Evolutionary conservation across 1,140 invertebrate species (phyloP).

Genomic region (Oryctes rhinoceros): DNA sequence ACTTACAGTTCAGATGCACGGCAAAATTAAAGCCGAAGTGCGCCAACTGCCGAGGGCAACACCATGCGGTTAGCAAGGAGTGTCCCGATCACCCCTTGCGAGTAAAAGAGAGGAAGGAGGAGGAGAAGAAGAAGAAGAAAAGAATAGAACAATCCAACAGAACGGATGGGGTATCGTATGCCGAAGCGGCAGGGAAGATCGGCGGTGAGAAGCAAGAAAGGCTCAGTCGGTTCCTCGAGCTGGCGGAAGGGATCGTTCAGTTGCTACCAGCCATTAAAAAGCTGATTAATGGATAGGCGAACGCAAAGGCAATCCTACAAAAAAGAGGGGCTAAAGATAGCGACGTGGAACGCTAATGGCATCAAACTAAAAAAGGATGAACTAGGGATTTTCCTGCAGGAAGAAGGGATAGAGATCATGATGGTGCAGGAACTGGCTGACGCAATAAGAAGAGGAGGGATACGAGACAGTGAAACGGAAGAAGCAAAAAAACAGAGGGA

Average conservation of each 20-base stretch:
- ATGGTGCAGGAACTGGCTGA: slow-evolving; percentile 10
- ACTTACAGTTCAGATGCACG: too few relatives aligned
- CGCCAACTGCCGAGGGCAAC: neutral
- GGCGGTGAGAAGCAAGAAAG: neutral
- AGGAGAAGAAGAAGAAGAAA: neutral
- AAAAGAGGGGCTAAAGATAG: neutral
- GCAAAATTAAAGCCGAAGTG: neutral
- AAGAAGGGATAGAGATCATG: neutral
- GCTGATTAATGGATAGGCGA: neutral
- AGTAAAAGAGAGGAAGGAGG: neutral
- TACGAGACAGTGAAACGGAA: too few relatives aligned
- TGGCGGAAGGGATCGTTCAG: neutral
- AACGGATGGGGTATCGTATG: neutral
- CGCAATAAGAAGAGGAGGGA: neutral
- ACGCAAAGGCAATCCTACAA: neutral
- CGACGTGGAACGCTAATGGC: neutral
- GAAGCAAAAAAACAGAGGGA: too few relatives aligned
- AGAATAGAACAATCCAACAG: neutral
- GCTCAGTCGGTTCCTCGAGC: neutral
- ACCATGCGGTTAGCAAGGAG: neutral
- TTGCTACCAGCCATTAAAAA: too few relatives aligned
- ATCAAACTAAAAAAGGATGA: neutral
- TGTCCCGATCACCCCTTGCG: neutral
- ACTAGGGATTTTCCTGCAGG: too few relatives aligned
- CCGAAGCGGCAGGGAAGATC: neutral